Percentiles rank a stretch among this genome's conserved stretches.
These are phyloP conservation scores for Palythoa heliodiscus DNA, from an alignment of 92 coral and sea anemone species.

Conservation along the genomic window DNA sequence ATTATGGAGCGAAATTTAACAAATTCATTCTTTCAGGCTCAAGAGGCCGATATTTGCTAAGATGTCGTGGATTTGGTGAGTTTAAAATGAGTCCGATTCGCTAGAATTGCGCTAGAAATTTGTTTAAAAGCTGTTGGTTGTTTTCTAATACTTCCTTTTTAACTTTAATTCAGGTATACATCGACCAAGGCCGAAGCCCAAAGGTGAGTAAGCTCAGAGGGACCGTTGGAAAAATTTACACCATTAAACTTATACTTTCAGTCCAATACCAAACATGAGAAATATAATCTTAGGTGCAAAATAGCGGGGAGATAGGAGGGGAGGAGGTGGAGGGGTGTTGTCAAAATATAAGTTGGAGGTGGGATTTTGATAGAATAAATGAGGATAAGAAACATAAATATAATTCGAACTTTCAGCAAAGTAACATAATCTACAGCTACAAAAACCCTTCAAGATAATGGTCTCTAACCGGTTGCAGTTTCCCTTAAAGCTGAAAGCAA, in stretches of 20 bases:
- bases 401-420: too few species aligned
- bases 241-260: not conserved
- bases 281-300: not conserved
- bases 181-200: constrained; percentile 33
- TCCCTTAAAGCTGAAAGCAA: too few species aligned
- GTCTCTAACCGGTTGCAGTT: too few species aligned
- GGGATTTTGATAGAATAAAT: too few species aligned
- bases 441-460: too few species aligned
- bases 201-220: not conserved
- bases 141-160: not conserved
- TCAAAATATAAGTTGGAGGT: too few species aligned
- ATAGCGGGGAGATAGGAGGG: too few species aligned
- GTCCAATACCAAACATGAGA: not conserved
- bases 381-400: too few species aligned
- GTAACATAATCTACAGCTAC: too few species aligned
- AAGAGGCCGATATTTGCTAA: constrained; percentile 14
- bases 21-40: not conserved
- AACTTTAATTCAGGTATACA: constrained; percentile 7
- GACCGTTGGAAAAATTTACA: too few species aligned
- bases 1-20: not conserved
- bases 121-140: not conserved
- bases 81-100: not conserved
- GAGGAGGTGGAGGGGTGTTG: too few species aligned
- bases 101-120: not conserved
- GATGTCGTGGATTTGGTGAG: constrained; percentile 40